A percentile compares a stretch with the other conserved stretches of the same genome.
Evolutionary conservation across 1,140 invertebrate genomes (phyloP).

Genomic region (Macrotrachela quadricornifera): DNA sequence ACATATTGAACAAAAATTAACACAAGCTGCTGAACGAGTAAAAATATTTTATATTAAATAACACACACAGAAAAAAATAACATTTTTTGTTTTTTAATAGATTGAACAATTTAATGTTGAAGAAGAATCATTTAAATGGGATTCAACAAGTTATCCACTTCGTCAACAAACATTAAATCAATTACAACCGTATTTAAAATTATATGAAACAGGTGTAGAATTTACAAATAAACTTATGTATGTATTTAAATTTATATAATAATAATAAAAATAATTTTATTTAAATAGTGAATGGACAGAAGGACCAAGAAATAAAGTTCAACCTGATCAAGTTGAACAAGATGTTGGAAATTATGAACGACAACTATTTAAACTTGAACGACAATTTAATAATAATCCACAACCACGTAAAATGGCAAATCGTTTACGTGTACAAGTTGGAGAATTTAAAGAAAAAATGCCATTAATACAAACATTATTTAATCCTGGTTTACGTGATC

Average conservation of each 20-base stretch:
- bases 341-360: constrained; percentile 58
- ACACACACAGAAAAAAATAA: no score
- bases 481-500: constrained; percentile 59
- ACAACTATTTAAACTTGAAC: constrained; percentile 64
- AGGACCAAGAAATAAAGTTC: constrained; percentile 54
- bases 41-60: no score
- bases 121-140: constrained; percentile 67
- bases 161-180: constrained; percentile 39
- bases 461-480: constrained; percentile 72
- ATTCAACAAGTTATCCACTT: constrained; percentile 63
- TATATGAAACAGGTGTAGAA: constrained; percentile 65
- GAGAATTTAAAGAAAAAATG: constrained; percentile 68
- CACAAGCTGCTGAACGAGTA: constrained; percentile 43
- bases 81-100: no score
- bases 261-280: no score
- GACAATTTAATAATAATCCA: constrained; percentile 55
- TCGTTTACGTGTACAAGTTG: constrained; percentile 40
- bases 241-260: no score
- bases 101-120: constrained; percentile 78
- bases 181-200: constrained; percentile 52
- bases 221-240: constrained; percentile 37
- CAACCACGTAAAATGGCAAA: constrained; percentile 64
- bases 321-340: constrained; percentile 65
- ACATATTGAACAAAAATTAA: constrained; percentile 45
- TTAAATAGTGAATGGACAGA: constrained; percentile 28